These are phyloP conservation scores for Tadarida brasiliensis DNA, from an alignment of 2,797 vertebrate genomes.

Conservation along the genomic window DNA sequence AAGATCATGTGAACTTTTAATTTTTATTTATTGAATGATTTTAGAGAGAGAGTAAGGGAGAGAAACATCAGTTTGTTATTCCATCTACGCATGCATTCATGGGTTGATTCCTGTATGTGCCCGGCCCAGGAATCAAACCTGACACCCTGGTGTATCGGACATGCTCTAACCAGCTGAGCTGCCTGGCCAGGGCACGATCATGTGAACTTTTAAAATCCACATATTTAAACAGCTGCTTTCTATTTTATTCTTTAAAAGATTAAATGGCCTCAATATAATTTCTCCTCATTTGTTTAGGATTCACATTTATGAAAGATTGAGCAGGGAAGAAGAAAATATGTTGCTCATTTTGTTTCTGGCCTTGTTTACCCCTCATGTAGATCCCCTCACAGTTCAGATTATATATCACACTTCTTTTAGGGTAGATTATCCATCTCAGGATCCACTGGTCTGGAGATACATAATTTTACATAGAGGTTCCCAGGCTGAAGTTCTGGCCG, in stretches of 20 bases:
- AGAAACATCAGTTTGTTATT: neutral
- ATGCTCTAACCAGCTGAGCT: neutral
- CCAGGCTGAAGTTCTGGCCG: neutral
- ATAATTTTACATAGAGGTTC: neutral
- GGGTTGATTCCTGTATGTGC: neutral
- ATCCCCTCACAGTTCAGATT: neutral
- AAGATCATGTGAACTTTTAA: constrained; percentile 34
- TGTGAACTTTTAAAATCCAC: constrained; percentile 15
- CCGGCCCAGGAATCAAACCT: neutral
- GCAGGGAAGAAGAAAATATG: neutral
- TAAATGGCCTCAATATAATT: neutral
- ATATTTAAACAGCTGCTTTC: neutral
- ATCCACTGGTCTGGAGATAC: neutral
- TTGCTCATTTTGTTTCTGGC: neutral
- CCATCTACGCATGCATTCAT: neutral
- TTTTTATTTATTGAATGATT: neutral
- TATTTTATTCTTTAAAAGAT: constrained; percentile 2
- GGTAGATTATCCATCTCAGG: neutral
- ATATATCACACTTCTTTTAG: neutral
- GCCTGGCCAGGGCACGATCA: neutral
- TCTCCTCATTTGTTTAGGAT: constrained; percentile 14
- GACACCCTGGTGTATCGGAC: neutral
- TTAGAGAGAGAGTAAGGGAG: neutral
- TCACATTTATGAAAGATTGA: neutral
- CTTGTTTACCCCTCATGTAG: neutral